Evolutionary conservation across 1,140 invertebrate genomes (phyloP).

Genomic region (Drosophila tsacasi): DNA sequence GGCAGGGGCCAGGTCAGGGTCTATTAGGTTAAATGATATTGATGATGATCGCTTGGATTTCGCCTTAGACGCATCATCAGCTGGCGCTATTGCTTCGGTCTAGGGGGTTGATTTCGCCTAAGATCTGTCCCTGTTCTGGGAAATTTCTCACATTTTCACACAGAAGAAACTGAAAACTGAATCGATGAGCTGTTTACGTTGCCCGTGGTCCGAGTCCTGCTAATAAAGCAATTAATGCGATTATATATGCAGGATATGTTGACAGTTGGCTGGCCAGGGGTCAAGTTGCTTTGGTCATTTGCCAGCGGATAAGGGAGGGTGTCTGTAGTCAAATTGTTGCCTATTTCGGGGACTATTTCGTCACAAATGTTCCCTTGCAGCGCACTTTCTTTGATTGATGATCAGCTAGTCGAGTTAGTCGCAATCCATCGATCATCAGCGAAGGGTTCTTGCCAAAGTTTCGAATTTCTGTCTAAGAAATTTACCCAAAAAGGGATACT

Average conservation of each 20-base stretch:
- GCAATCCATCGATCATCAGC: constrained; percentile 51
- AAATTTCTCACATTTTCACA: constrained; percentile 66
- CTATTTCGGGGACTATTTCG: constrained; percentile 19
- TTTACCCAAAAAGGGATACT: constrained; percentile 46
- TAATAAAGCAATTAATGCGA: constrained; percentile 80
- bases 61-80: constrained; percentile 49
- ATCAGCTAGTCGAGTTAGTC: constrained; percentile 27
- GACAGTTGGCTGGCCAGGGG: constrained; percentile 64
- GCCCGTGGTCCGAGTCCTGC: constrained; percentile 41
- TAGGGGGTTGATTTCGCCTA: constrained; percentile 51
- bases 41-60: constrained; percentile 61
- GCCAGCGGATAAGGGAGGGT: constrained; percentile 15
- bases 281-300: constrained; percentile 74
- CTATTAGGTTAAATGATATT: constrained; percentile 84
- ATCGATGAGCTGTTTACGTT: constrained; percentile 65
- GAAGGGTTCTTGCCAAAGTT: constrained; percentile 56
- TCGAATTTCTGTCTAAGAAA: constrained; percentile 61
- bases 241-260: constrained; percentile 74
- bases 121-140: constrained; percentile 32
- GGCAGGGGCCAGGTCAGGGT: constrained; percentile 74
- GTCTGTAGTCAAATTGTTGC: constrained; percentile 10
- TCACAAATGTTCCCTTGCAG: constrained; percentile 24
- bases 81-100: constrained; percentile 39
- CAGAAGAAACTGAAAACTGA: constrained; percentile 38
- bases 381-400: constrained; percentile 35